Evolutionary conservation across 53 echinoderm and acorn worm genomes (phyloP), one percentile per base, ranked within the genome.

Genomic region (Mesocentrotus franciscanus): DNA sequence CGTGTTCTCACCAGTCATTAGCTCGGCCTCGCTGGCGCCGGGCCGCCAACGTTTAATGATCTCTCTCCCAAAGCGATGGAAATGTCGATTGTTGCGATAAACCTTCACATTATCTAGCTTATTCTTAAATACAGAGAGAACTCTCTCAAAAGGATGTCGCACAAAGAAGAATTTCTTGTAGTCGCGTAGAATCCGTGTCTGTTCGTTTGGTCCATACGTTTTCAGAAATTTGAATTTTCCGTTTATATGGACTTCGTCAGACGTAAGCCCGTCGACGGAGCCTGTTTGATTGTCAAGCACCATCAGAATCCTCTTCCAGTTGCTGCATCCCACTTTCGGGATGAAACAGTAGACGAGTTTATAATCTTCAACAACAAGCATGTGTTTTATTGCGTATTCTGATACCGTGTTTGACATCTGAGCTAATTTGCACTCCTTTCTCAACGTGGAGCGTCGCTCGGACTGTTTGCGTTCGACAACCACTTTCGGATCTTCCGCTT

Each of bases 281-380:
- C 97, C 95, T 56, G 91, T 95, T 33, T 97, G 95, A 18, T 97
- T 97, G 85, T 98, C 95, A 2, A 98, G 96, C 2, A 97, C 97
- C 97, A 97, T 97, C 79, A 98, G n/a, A 13, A 98, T 66, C 70
- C 98, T 81, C 94, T 98, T 98, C 98, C 98, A 98, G 85, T 98
- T 97, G 59, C 97, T 98, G 92, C 97, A 97, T 16, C 97, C 98
- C 0, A 97, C 98, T 75, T 99, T 97, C 10, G 99, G 97, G 9
- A 98, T 93, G 83, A 97, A 98, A 92, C 99, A 98, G 94, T 98
- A 99, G 57, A 97, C 90, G 20, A 97, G 92, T 33, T 95, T 96
- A 72, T 96, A 95, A 20, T 98, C 30, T 22, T 94, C 94, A 20
- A 60, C 83, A 15, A 96, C 97, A 81, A 81, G 81, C 94, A 98